Evolutionary conservation across 2,797 vertebrate species (phyloP).

Genomic region (Mormyrus hasselquistii): DNA sequence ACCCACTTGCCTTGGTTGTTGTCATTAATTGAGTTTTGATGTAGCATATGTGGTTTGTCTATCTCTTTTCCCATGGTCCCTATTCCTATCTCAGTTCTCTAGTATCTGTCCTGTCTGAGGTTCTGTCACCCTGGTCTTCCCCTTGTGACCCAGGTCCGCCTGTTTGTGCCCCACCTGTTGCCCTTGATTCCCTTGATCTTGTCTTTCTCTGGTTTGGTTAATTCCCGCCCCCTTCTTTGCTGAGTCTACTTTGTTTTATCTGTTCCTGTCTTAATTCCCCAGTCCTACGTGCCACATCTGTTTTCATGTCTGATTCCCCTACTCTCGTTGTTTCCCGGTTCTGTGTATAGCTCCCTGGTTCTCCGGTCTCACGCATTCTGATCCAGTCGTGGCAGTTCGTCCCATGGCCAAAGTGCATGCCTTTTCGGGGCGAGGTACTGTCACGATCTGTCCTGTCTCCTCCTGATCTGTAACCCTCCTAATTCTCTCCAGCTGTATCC

Average conservation of each 20-base stretch:
- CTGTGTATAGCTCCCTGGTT: not conserved
- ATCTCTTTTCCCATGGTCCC: not conserved
- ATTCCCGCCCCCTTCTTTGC: not conserved
- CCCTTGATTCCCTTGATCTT: not conserved
- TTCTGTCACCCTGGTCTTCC: not conserved
- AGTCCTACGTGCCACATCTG: not conserved
- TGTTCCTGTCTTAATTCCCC: not conserved
- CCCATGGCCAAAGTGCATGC: not conserved
- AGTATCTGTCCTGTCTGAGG: not conserved
- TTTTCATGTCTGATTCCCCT: not conserved
- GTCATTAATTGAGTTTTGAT: not conserved
- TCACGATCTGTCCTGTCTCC: not conserved
- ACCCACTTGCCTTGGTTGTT: not conserved
- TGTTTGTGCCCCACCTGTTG: not conserved
- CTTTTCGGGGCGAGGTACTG: not conserved
- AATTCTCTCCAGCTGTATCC: not conserved
- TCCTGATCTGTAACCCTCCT: not conserved
- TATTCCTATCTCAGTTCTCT: not conserved
- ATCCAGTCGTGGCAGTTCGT: not conserved
- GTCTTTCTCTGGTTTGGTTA: not conserved
- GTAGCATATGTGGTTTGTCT: not conserved
- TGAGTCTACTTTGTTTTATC: not conserved
- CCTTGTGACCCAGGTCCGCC: not conserved
- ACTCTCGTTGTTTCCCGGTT: not conserved
- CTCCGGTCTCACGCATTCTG: not conserved